Conservation (phyloP, 2,113 vertebrate genomes). For the Albula glossodonta region DNA sequence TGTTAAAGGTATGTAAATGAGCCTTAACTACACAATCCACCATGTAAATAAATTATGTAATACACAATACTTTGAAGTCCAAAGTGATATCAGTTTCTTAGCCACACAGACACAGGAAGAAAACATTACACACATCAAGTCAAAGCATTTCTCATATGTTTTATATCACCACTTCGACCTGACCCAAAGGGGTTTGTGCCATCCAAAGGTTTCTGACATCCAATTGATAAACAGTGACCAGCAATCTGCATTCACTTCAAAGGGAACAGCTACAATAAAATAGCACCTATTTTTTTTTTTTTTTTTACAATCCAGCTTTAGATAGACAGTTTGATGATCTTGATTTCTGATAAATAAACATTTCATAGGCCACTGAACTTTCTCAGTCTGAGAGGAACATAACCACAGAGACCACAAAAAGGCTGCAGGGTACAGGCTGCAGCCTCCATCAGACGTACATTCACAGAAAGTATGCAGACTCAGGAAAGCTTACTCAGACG, state of each 20-base stretch:
- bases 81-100: no score
- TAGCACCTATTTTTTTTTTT: no score
- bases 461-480: not conserved
- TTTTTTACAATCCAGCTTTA: no score
- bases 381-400: not conserved
- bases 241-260: not conserved
- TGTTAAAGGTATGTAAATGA: no score
- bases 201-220: not conserved
- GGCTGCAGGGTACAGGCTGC: not conserved
- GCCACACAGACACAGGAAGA: not conserved
- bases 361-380: not conserved
- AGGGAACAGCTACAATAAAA: no score
- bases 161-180: not conserved
- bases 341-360: no score
- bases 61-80: no score
- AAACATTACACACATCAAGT: not conserved
- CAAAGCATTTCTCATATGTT: not conserved
- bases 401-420: not conserved
- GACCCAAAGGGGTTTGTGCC: not conserved
- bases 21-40: no score
- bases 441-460: not conserved
- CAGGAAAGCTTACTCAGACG: not conserved
- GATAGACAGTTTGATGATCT: no score
- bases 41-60: no score
- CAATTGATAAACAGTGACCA: not conserved